These are phyloP conservation scores for Zosterops japonicus DNA, from an alignment of 2,113 vertebrate genomes.

Conservation along the genomic window DNA sequence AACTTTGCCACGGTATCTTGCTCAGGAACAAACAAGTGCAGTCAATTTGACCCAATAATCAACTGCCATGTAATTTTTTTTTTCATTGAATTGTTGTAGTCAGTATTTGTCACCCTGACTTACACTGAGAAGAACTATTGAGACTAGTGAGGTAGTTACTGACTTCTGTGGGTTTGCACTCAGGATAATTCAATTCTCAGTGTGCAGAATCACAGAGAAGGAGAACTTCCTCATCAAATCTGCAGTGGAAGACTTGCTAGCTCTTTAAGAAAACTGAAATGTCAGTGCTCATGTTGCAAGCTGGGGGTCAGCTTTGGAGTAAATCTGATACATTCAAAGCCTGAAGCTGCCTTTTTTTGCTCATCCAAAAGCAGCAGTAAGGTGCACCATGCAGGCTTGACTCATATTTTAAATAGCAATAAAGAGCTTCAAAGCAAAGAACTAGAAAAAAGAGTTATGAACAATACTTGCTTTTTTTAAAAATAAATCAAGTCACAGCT, in stretches of 20 bases:
- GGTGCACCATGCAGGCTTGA: fast-evolving
- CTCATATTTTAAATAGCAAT: neutral
- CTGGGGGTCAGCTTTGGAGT: neutral
- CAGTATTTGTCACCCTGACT: neutral
- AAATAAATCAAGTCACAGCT: neutral
- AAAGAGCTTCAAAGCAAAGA: neutral
- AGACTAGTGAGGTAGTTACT: neutral
- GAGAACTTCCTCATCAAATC: neutral
- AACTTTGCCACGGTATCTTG: neutral
- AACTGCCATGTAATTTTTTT: neutral
- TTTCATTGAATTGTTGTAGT: neutral
- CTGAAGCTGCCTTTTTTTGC: neutral
- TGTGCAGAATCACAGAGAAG: neutral
- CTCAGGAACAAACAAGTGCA: neutral
- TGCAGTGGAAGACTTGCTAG: neutral
- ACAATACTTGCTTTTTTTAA: neutral
- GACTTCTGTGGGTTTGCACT: neutral
- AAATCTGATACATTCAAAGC: neutral
- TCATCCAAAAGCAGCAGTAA: neutral
- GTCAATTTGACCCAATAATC: neutral
- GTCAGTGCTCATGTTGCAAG: neutral
- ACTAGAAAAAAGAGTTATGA: neutral
- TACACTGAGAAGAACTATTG: neutral
- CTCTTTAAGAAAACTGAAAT: neutral
- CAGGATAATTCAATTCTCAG: neutral